phyloP scores from a whole-genome alignment of 2,888 invertebrate genomes.

The Linyphia triangularis region DNA sequence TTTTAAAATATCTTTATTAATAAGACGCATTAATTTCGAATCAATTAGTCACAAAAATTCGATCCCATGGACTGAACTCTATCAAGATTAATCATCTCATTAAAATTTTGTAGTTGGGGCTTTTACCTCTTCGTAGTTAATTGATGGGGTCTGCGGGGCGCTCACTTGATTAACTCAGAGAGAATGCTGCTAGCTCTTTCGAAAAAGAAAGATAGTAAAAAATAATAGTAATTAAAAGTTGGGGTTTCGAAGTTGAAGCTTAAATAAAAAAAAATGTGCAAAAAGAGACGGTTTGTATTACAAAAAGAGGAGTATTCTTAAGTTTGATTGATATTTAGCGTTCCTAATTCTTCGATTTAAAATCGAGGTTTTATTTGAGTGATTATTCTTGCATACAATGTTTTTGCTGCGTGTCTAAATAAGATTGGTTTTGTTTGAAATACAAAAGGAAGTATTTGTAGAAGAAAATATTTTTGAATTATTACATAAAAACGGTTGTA shows the following conservation, averaged over 20 bases:
- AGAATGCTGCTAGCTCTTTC: slow-evolving; percentile 23
- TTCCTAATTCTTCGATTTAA: slow-evolving; percentile 20
- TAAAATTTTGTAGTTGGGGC: slow-evolving; percentile 69
- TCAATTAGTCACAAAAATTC: slow-evolving; percentile 73
- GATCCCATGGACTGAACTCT: slow-evolving; percentile 49
- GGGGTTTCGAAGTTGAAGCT: slow-evolving; percentile 39
- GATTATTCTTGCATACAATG: neutral
- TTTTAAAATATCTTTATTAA: slow-evolving; percentile 67
- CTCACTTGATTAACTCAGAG: slow-evolving; percentile 61
- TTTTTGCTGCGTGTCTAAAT: too few species aligned
- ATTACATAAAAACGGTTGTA: too few species aligned
- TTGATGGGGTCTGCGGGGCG: slow-evolving; percentile 55
- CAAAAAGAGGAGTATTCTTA: slow-evolving; percentile 8
- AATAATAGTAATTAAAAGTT: slow-evolving; percentile 67
- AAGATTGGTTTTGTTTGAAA: too few species aligned
- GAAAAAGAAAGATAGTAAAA: slow-evolving; percentile 39
- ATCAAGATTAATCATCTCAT: slow-evolving; percentile 72
- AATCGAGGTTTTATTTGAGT: neutral
- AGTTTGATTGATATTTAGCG: slow-evolving; percentile 58
- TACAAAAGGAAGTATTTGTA: too few species aligned
- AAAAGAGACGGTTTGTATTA: slow-evolving; percentile 11
- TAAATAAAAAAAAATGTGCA: slow-evolving; percentile 47
- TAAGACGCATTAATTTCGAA: slow-evolving; percentile 71
- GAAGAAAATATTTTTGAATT: too few species aligned
- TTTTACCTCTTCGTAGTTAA: slow-evolving; percentile 64